phyloP scores from a whole-genome alignment of 2,113 vertebrate species.

The Oostethus manadensis region DNA sequence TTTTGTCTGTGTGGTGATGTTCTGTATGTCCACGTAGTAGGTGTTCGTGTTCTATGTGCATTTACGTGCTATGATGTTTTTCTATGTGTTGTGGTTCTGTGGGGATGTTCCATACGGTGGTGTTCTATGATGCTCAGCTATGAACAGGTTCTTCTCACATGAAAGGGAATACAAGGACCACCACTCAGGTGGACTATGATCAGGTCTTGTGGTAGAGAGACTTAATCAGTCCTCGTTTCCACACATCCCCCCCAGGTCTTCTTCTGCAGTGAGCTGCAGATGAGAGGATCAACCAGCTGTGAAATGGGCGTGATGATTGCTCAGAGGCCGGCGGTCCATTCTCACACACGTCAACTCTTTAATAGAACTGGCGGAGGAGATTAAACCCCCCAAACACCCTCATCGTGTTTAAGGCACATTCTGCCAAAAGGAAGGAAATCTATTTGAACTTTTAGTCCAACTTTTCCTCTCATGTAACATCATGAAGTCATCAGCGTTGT shows the following conservation, averaged over 20 bases:
- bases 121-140: too few relatives aligned
- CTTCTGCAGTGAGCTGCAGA: conserved; percentile 34
- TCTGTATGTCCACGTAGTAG: too few relatives aligned
- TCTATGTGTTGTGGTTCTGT: too few relatives aligned
- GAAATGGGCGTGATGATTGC: conserved; percentile 59
- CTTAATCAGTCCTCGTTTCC: neutral
- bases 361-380: conserved; percentile 49
- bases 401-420: conserved; percentile 23
- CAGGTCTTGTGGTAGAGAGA: too few relatives aligned
- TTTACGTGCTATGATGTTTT: too few relatives aligned
- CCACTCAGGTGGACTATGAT: too few relatives aligned
- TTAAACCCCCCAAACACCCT: conserved; percentile 2
- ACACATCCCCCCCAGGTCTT: neutral
- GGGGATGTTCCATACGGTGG: too few relatives aligned
- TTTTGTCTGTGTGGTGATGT: too few relatives aligned
- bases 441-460: neutral
- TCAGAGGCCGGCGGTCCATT: conserved; percentile 48
- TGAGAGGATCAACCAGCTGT: conserved; percentile 58
- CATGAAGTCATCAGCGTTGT: neutral
- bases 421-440: neutral
- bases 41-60: too few relatives aligned
- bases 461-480: neutral
- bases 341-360: conserved; percentile 48
- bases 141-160: too few relatives aligned
- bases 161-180: too few relatives aligned